Evolutionary conservation across 2,113 vertebrate genomes (phyloP).

Genomic region (Chaetops frenatus): DNA sequence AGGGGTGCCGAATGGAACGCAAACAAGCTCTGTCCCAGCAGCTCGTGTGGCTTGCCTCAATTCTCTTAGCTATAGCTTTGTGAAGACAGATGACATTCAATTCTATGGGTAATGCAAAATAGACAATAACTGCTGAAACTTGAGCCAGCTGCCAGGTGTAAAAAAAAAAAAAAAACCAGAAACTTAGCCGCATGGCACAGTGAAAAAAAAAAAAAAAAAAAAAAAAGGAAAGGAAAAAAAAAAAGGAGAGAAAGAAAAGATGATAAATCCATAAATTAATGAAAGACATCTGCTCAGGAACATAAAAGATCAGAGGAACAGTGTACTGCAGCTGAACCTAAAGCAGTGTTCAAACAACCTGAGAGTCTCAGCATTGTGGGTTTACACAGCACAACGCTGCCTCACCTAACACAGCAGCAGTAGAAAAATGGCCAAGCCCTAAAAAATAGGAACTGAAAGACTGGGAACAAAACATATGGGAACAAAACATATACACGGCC

Average conservation of each 20-base stretch:
- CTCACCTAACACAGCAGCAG: slow-evolving; percentile 62
- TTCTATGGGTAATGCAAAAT: slow-evolving; percentile 84
- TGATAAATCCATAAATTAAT: slow-evolving; percentile 98
- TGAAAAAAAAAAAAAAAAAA: background rate
- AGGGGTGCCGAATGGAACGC: slow-evolving; percentile 65
- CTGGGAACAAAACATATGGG: background rate
- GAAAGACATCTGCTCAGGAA: slow-evolving; percentile 94
- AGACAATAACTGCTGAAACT: slow-evolving; percentile 92
- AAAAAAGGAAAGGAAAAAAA: slow-evolving; percentile 58
- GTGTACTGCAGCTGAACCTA: slow-evolving; percentile 82
- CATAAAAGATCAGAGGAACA: slow-evolving; percentile 87
- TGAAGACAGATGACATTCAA: slow-evolving; percentile 88
- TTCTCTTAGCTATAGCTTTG: slow-evolving; percentile 82
- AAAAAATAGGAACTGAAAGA: background rate
- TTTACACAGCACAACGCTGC: slow-evolving; percentile 62
- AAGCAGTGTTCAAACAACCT: slow-evolving; percentile 83
- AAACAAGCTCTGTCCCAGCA: slow-evolving; percentile 77
- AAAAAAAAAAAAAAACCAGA: slow-evolving; percentile 76
- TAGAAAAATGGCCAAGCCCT: slow-evolving; percentile 46
- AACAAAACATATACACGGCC: background rate
- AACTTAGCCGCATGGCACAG: too few species aligned
- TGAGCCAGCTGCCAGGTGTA: slow-evolving; percentile 95
- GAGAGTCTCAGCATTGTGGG: slow-evolving; percentile 64
- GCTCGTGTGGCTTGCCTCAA: slow-evolving; percentile 75
- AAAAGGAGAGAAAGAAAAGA: slow-evolving; percentile 79